Evolutionary conservation across 2,888 invertebrate genomes (phyloP).

Genomic region (Oligia latruncula): DNA sequence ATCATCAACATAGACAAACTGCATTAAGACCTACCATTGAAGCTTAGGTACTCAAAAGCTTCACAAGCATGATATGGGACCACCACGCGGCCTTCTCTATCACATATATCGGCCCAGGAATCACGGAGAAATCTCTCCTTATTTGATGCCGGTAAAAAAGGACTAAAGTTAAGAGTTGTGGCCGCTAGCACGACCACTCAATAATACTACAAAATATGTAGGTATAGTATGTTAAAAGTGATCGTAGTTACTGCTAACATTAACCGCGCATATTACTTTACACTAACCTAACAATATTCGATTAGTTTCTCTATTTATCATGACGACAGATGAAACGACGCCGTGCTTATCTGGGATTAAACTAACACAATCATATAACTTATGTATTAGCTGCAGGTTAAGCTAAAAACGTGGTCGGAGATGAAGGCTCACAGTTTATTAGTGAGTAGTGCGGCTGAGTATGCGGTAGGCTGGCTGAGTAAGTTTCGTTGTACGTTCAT

Average conservation of each 20-base stretch:
- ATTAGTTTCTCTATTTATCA: conserved; percentile 18
- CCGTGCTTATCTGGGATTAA: conserved; percentile 24
- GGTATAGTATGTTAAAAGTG: neutral
- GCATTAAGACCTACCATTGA: neutral
- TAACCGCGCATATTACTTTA: neutral
- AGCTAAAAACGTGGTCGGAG: neutral
- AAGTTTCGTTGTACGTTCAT: neutral
- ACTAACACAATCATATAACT: neutral
- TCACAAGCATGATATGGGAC: neutral
- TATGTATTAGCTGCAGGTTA: neutral
- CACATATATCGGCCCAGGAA: neutral
- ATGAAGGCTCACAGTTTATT: neutral
- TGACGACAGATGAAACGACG: conserved; percentile 2
- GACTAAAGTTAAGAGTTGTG: neutral
- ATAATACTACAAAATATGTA: neutral
- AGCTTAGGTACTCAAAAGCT: neutral
- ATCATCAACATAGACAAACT: neutral
- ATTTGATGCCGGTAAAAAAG: neutral
- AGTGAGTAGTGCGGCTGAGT: neutral
- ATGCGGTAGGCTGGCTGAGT: neutral
- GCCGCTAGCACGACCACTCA: neutral
- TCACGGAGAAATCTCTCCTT: neutral
- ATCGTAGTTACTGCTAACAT: neutral
- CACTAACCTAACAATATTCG: conserved; percentile 4
- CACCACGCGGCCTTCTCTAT: too few relatives aligned